Evolutionary conservation across 2,113 vertebrate genomes (phyloP).

Genomic region (Isurus oxyrinchus): DNA sequence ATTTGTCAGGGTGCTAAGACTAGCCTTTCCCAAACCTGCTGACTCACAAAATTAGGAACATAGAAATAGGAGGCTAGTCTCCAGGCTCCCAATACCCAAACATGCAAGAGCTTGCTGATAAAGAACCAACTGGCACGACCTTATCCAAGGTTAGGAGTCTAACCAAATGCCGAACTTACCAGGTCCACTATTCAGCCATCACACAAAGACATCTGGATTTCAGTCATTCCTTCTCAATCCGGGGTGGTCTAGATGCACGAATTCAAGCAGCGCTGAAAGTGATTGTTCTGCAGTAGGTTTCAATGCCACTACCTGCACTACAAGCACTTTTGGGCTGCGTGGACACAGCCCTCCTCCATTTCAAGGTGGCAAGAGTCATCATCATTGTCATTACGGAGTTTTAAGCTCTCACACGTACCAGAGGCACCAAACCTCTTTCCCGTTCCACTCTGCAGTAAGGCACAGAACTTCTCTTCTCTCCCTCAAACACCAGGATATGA

Average conservation of each 20-base stretch:
- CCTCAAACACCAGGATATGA: not conserved
- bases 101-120: not conserved
- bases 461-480: not conserved
- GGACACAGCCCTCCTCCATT: not conserved
- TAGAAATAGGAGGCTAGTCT: not conserved
- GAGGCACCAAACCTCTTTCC: not conserved
- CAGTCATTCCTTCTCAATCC: not conserved
- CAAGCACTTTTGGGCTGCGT: slow-evolving; percentile 35
- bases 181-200: not conserved
- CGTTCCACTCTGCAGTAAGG: not conserved
- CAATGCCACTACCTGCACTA: slow-evolving; percentile 26
- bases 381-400: not conserved
- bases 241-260: not conserved
- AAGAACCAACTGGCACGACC: not conserved
- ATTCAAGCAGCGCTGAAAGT: slow-evolving; percentile 29
- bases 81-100: too few species aligned
- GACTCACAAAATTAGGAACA: not conserved
- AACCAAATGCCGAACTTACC: not conserved
- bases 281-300: slow-evolving; percentile 36
- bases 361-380: not conserved
- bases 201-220: not conserved
- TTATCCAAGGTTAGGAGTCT: not conserved
- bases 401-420: not conserved
- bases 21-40: not conserved
- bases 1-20: not conserved